Conservation (phyloP, 2,888 invertebrate genomes). For the Drosophila anomelani region DNA sequence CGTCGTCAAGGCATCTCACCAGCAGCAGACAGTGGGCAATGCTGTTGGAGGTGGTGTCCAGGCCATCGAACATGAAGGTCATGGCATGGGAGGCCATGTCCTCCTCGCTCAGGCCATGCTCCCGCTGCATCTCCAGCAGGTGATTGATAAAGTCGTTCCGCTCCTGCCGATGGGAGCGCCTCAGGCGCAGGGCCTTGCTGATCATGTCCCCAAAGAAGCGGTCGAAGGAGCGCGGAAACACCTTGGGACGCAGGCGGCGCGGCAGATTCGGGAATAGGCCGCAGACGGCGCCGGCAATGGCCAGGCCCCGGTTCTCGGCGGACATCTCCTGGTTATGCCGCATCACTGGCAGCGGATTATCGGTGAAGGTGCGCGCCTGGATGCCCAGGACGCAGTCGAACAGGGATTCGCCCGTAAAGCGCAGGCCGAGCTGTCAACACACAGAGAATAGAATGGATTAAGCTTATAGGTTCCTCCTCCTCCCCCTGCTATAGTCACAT, state of each 20-base stretch:
- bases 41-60: constrained; percentile 82
- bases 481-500: constrained; percentile 66
- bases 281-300: constrained; percentile 69
- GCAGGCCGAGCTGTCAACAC: constrained; percentile 73
- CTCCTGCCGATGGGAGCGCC: constrained; percentile 58
- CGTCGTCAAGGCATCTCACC: constrained; percentile 51
- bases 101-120: constrained; percentile 65
- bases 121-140: constrained; percentile 77
- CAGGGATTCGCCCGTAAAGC: constrained; percentile 85
- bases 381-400: constrained; percentile 85
- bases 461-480: not conserved
- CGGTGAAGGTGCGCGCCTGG: constrained; percentile 83
- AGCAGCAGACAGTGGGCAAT: constrained; percentile 81
- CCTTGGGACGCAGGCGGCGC: constrained; percentile 67
- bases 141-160: constrained; percentile 82
- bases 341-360: constrained; percentile 75
- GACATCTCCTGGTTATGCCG: constrained; percentile 81
- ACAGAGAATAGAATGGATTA: not conserved
- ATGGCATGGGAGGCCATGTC: constrained; percentile 81
- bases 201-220: constrained; percentile 75
- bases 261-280: constrained; percentile 78
- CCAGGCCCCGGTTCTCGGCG: constrained; percentile 71
- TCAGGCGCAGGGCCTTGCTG: constrained; percentile 67
- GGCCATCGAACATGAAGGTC: constrained; percentile 83
- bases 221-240: constrained; percentile 87